Evolutionary conservation across 2,113 vertebrate species (phyloP).

Genomic region (Sylvia atricapilla): DNA sequence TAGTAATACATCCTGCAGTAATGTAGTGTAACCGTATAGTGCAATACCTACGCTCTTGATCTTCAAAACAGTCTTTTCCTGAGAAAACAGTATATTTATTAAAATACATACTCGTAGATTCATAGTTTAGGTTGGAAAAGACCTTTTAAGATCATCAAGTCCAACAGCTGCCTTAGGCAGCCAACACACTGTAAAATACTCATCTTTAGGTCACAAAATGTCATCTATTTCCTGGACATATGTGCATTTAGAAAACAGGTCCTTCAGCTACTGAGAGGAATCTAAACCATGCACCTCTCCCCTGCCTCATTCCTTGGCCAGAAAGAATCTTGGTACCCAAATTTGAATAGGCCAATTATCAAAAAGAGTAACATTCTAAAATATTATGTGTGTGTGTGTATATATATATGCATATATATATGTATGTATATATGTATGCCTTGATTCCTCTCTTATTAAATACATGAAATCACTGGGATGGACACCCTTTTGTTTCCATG

Average conservation of each 20-base stretch:
- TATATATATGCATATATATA: rapidly evolving
- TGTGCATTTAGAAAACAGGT: neutral
- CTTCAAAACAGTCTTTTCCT: neutral
- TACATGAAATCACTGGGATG: rapidly evolving
- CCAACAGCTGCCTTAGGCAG: neutral
- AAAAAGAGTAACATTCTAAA: neutral
- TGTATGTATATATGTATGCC: rapidly evolving
- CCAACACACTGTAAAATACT: neutral
- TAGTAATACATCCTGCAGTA: neutral
- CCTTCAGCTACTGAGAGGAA: neutral
- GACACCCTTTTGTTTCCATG: neutral
- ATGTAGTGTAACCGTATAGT: neutral
- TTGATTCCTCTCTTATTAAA: neutral
- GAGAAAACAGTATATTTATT: neutral
- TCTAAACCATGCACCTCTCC: neutral
- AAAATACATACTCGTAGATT: neutral
- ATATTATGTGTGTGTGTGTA: rapidly evolving
- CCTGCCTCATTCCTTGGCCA: too few species aligned
- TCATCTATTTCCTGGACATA: neutral
- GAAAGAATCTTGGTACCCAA: neutral
- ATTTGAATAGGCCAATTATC: neutral
- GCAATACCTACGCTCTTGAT: neutral
- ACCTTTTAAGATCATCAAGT: neutral
- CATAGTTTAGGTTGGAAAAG: neutral
- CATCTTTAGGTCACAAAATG: neutral